Evolutionary conservation across 2,113 vertebrate species (phyloP).

Genomic region (Neogale vison): DNA sequence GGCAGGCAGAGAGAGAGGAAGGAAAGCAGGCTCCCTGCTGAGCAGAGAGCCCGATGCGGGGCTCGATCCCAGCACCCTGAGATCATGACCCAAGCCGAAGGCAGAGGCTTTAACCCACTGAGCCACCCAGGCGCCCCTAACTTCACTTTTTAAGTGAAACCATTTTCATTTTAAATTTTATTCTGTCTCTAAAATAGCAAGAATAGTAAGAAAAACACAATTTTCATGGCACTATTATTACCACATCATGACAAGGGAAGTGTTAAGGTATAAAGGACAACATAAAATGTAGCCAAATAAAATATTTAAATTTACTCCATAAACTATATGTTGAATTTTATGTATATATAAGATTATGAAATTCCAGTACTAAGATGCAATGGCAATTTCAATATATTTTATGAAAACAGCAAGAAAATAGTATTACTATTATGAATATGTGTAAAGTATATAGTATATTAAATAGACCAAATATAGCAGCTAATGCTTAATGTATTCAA

Average conservation of each 20-base stretch:
- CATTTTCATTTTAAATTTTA: neutral
- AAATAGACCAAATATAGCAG: neutral
- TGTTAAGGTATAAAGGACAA: neutral
- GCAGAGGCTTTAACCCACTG: no score
- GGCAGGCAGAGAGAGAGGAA: no score
- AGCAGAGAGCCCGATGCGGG: no score
- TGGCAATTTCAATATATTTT: neutral
- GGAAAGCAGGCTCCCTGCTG: no score
- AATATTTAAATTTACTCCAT: neutral
- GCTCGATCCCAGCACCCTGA: no score
- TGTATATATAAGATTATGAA: neutral
- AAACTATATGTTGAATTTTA: neutral
- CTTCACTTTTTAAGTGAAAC: neutral
- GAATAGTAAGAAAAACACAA: neutral
- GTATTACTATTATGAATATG: neutral
- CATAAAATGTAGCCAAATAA: neutral
- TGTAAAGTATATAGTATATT: neutral
- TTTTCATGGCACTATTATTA: neutral
- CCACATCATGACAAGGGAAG: neutral
- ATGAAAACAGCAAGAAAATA: neutral
- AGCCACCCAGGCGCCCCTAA: neutral
- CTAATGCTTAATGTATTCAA: neutral
- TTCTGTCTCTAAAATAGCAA: neutral
- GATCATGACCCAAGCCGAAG: no score
- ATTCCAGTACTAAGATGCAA: neutral